Evolutionary conservation across 1,140 invertebrate genomes (phyloP), one percentile per base, ranked within the genome.

Genomic region (Habropoda laboriosa): DNA sequence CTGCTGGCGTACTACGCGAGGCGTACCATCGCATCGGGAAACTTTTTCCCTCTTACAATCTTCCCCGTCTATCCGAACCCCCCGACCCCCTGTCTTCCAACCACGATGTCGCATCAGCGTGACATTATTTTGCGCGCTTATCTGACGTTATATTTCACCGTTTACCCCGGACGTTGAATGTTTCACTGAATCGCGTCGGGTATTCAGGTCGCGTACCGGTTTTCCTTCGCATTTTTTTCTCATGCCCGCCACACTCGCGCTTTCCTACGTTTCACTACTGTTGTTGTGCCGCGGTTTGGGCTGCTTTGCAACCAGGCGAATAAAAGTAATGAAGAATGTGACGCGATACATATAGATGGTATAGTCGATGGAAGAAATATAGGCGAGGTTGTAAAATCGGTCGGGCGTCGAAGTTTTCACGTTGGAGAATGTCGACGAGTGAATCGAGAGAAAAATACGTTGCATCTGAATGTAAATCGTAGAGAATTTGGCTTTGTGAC

Each of bases 61-160:
- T 24, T 18, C 30, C 38, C 30, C 40, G n/a, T n/a, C n/a, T n/a
- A n/a, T 2, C 75, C 75, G 4, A 10, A 7, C 2, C 13, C 24
- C 1, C 27, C 53, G 0, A 27, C 27, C 8, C 24, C n/a, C 24
- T 10, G 3, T n/a, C 18, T 24, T 32, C 5, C 27, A 13, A 35
- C 73, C 32, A n/a, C 21, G 73, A 76, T 67, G 73, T 55, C 63
- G 63, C 63, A 76, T 76, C 61, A 66, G 7, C 73, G 47, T 42
- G 73, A 75, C 61, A 75, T 75, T 75, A 75, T 66, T 75, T 75
- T 12, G 21, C 73, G 63, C 61, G 73, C 49, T 66, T 76, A 76
- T 63, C 71, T 40, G 4, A 40, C 57, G 58, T 51, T 64, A 63
- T 63, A 74, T 64, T 74, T 74, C 72, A 51, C 45, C 35, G 45